phyloP scores from a whole-genome alignment of 2,888 invertebrate species.

The Asteroscopus sphinx region DNA sequence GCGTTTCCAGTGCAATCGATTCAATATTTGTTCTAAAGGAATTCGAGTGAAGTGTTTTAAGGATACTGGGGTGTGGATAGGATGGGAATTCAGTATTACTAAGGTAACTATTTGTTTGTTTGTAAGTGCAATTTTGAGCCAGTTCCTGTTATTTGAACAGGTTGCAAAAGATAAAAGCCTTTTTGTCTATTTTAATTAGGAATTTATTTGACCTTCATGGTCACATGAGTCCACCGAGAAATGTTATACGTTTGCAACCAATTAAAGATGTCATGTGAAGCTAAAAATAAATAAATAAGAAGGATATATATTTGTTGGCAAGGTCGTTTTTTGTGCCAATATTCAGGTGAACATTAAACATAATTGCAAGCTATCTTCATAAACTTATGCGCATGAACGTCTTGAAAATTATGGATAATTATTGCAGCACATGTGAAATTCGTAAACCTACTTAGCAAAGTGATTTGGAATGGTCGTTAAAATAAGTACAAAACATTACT shows the following conservation, averaged over 20 bases:
- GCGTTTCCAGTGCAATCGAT: conserved; percentile 25
- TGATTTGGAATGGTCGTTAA: conserved; percentile 1
- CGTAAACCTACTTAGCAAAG: conserved; percentile 9
- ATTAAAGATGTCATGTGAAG: not conserved
- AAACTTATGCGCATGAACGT: not conserved
- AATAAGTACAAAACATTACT: not conserved
- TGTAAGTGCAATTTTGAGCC: no score
- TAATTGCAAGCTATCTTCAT: not conserved
- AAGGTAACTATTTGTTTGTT: no score
- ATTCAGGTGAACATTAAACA: conserved; percentile 1
- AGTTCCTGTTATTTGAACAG: no score
- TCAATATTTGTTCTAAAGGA: conserved; percentile 12
- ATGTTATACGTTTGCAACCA: no score
- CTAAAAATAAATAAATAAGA: not conserved
- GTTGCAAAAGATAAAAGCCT: no score
- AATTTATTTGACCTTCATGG: no score
- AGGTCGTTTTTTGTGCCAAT: conserved; percentile 4
- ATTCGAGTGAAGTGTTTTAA: conserved; percentile 19
- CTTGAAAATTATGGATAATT: not conserved
- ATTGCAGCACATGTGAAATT: not conserved
- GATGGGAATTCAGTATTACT: no score
- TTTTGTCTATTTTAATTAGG: no score
- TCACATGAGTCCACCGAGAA: no score
- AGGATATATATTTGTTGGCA: not conserved
- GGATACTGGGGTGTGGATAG: no score